Conservation (phyloP, 2,888 invertebrate species). For the Pterostichus niger region DNA sequence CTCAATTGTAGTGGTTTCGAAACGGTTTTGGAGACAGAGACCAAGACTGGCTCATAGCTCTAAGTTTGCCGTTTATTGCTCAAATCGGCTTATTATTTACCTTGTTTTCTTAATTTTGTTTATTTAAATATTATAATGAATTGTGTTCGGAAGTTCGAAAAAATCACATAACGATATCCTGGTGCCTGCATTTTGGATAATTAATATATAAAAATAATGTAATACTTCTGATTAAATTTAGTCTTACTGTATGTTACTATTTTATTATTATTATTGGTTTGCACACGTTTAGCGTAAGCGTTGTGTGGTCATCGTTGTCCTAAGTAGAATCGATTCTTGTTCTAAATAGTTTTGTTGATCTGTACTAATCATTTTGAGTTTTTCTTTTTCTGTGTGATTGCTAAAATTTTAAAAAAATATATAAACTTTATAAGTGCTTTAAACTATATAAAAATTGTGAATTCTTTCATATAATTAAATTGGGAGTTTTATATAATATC, state of each 20-base stretch:
- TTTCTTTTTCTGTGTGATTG: slow-evolving; percentile 61
- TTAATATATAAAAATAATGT: slow-evolving; percentile 59
- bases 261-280: slow-evolving; percentile 63
- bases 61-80: slow-evolving; percentile 46
- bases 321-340: slow-evolving; percentile 45
- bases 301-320: slow-evolving; percentile 63
- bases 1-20: slow-evolving; percentile 19
- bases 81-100: slow-evolving; percentile 45
- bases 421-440: slow-evolving; percentile 64
- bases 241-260: slow-evolving; percentile 59
- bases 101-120: slow-evolving; percentile 10
- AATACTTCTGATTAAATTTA: slow-evolving; percentile 62
- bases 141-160: slow-evolving; percentile 48
- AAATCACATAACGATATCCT: slow-evolving; percentile 51
- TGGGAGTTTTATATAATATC: slow-evolving; percentile 61
- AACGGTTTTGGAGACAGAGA: slow-evolving; percentile 46
- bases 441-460: slow-evolving; percentile 61
- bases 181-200: slow-evolving; percentile 66
- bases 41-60: slow-evolving; percentile 42
- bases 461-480: slow-evolving; percentile 51
- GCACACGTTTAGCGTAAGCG: slow-evolving; percentile 65
- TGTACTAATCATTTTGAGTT: slow-evolving; percentile 51
- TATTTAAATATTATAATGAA: slow-evolving; percentile 29
- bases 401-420: slow-evolving; percentile 53
- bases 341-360: slow-evolving; percentile 44